These are phyloP conservation scores for Luperina testacea DNA, from an alignment of 2,888 invertebrate genomes.

Conservation along the genomic window DNA sequence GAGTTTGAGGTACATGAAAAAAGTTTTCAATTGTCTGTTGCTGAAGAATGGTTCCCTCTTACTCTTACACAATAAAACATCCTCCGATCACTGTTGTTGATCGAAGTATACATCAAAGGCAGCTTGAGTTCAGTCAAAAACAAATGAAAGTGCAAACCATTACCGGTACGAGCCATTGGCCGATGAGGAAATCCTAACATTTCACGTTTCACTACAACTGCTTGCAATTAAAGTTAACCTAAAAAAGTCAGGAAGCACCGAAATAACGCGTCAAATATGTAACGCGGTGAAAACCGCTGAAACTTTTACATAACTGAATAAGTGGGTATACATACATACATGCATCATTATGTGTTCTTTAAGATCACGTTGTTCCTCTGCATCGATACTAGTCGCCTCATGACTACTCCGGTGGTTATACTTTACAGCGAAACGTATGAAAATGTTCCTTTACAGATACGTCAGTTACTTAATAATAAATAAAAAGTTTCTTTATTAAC, in stretches of 20 bases:
- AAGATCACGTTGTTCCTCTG: not conserved
- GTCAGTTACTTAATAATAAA: too few relatives aligned
- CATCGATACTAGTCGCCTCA: not conserved
- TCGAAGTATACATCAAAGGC: constrained; percentile 13
- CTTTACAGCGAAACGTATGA: not conserved
- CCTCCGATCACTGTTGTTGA: not conserved
- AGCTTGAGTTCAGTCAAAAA: not conserved
- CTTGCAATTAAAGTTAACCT: constrained; percentile 56
- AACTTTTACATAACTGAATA: constrained; percentile 25
- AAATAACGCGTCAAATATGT: constrained; percentile 52
- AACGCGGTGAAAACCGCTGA: constrained; percentile 52
- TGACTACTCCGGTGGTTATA: not conserved
- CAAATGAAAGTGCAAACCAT: constrained; percentile 10
- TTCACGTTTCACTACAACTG: constrained; percentile 53
- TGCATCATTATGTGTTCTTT: not conserved
- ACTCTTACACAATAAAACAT: not conserved
- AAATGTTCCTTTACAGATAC: not conserved
- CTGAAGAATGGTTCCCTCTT: not conserved
- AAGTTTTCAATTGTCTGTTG: not conserved
- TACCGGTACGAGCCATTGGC: constrained; percentile 1
- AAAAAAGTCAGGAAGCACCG: constrained; percentile 62
- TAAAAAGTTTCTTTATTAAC: too few relatives aligned
- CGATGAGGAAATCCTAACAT: constrained; percentile 41
- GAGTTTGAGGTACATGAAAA: not conserved
- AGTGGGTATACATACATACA: not conserved